A percentile compares a stretch with the other conserved stretches of the same genome.
Conservation (phyloP, 1,140 invertebrate species). For the Leptinotarsa defecta region DNA sequence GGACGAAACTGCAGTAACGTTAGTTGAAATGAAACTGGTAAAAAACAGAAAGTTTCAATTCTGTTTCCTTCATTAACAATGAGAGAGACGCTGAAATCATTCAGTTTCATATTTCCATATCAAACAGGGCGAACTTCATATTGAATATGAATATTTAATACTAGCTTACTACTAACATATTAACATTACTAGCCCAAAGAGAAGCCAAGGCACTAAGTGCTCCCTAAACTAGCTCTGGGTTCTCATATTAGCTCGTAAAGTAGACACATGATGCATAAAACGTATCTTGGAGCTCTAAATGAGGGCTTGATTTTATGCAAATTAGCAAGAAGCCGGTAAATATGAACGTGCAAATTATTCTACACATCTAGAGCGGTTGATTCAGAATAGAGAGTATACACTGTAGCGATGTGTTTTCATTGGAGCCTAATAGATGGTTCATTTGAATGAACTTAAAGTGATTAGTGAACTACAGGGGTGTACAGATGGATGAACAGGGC, state of each 20-base stretch:
- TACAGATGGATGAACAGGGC: no score
- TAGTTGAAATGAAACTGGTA: no score
- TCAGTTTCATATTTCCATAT: no score
- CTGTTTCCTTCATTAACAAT: no score
- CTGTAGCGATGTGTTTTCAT: neutral
- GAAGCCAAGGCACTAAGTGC: neutral
- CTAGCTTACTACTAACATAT: neutral
- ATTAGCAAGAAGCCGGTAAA: conserved; percentile 18
- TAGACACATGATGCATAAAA: conserved; percentile 20
- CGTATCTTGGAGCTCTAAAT: conserved; percentile 8
- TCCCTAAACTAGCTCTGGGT: neutral
- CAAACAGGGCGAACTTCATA: no score
- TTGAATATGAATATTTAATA: no score
- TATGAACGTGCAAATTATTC: conserved; percentile 16
- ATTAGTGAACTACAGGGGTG: neutral
- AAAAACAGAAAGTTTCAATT: no score
- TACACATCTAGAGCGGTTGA: conserved; percentile 8
- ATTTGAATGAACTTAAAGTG: neutral
- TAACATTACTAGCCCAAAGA: neutral
- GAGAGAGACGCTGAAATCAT: no score
- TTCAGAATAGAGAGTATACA: neutral
- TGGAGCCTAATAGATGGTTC: neutral
- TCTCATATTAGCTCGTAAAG: conserved; percentile 19
- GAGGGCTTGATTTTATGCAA: conserved; percentile 17
- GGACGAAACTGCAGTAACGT: no score